Conservation (phyloP, 2,888 invertebrate species). For the Nymphalis polychloros region DNA sequence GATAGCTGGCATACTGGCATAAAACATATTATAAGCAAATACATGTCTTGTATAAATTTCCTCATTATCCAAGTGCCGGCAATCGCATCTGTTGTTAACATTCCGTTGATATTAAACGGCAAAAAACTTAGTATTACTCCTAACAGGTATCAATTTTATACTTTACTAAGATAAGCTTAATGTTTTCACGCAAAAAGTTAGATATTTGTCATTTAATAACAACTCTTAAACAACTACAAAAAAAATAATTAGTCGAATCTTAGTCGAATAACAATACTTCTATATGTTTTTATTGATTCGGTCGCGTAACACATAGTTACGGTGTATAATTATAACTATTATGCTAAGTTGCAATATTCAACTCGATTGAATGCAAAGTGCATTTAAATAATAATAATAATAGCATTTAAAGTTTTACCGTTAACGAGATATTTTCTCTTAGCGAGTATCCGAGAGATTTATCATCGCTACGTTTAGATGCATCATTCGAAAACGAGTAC, state of each 20-base stretch:
- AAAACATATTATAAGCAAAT: background rate
- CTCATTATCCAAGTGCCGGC: background rate
- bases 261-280: too few species aligned
- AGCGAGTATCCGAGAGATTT: slow-evolving; percentile 23
- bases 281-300: too few species aligned
- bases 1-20: slow-evolving; percentile 14
- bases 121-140: background rate
- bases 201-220: too few species aligned
- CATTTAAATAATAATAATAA: slow-evolving; percentile 1
- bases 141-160: too few species aligned
- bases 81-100: too few species aligned
- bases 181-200: too few species aligned
- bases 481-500: slow-evolving; percentile 28
- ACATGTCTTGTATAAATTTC: background rate
- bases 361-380: background rate
- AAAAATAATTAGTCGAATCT: too few species aligned
- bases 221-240: too few species aligned
- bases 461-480: slow-evolving; percentile 29
- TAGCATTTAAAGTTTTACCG: slow-evolving; percentile 12
- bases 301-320: too few species aligned
- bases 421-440: slow-evolving; percentile 17
- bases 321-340: background rate
- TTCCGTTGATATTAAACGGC: too few species aligned
- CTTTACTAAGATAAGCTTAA: too few species aligned
- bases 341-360: background rate